Evolutionary conservation across 2,113 vertebrate genomes (phyloP).

Genomic region (Chiloscyllium plagiosum): DNA sequence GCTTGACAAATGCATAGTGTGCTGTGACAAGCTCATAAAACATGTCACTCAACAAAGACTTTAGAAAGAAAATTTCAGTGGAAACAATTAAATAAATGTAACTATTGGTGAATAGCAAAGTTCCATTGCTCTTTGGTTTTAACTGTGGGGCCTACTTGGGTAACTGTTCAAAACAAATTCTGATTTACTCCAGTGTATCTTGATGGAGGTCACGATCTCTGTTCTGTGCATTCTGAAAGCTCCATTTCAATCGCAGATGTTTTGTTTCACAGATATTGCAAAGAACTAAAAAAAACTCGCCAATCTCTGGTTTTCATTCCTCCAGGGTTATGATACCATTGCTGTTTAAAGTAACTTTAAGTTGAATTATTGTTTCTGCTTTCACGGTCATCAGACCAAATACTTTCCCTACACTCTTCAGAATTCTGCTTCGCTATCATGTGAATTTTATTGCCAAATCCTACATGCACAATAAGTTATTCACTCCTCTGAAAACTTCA

Average conservation of each 20-base stretch:
- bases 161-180: conserved; percentile 10
- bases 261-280: not conserved
- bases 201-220: not conserved
- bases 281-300: not conserved
- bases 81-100: not conserved
- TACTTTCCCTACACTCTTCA: not conserved
- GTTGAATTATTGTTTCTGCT: not conserved
- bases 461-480: not conserved
- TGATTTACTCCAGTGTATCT: not conserved
- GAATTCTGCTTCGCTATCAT: not conserved
- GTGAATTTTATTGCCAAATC: not conserved
- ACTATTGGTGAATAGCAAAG: not conserved
- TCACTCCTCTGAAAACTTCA: not conserved
- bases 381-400: not conserved
- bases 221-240: not conserved
- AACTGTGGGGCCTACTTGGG: not conserved
- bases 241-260: not conserved
- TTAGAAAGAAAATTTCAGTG: not conserved
- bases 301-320: not conserved
- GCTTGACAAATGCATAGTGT: not conserved
- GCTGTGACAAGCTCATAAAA: not conserved
- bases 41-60: not conserved
- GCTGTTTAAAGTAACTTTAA: not conserved
- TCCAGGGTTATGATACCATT: not conserved
- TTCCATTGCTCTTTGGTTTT: not conserved